phyloP scores from a whole-genome alignment of 1,140 invertebrate genomes.

The silkworm (Bombyx mori) region ASM3026992v2 NC_085116.1:8285001-8285500 shows the following conservation, averaged over 20 bases:
- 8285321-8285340: constrained; percentile 50
- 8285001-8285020: too few relatives aligned
- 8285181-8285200: background rate
- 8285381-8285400: constrained; percentile 10
- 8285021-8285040: too few relatives aligned
- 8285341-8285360: constrained; percentile 34
- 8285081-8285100: too few relatives aligned
- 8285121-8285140: too few relatives aligned
- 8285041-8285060: too few relatives aligned
- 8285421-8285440: constrained; percentile 41
- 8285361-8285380: constrained; percentile 15
- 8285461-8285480: constrained; percentile 69
- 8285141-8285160: too few relatives aligned
- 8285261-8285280: constrained; percentile 24
- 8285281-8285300: constrained; percentile 61
- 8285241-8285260: constrained; percentile 10
- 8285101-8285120: too few relatives aligned
- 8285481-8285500: constrained; percentile 67
- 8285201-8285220: background rate
- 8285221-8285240: background rate
- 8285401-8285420: constrained; percentile 24
- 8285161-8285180: too few relatives aligned
- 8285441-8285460: constrained; percentile 50
- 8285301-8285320: constrained; percentile 60
- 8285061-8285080: too few relatives aligned